Conservation (phyloP, 2,797 vertebrate species). For the Phoxinus dragarum region DNA sequence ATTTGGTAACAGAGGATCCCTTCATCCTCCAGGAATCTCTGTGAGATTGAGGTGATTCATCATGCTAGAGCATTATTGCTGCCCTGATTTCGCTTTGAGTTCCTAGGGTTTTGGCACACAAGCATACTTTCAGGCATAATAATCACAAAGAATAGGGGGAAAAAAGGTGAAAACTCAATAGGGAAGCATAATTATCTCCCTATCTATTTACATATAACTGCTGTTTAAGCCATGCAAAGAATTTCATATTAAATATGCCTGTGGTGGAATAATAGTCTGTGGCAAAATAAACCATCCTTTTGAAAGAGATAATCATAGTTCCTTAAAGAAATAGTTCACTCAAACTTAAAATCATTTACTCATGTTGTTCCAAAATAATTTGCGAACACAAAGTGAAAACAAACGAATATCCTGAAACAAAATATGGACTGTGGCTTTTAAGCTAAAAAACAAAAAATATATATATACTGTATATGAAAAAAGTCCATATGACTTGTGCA, state of each 20-base stretch:
- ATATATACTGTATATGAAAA: neutral
- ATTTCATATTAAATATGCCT: slow-evolving; percentile 42
- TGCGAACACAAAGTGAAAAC: neutral
- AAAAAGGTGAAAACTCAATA: slow-evolving; percentile 48
- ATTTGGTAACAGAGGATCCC: slow-evolving; percentile 75
- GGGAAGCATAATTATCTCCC: slow-evolving; percentile 49
- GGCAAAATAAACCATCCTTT: slow-evolving; percentile 43
- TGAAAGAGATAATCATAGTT: slow-evolving; percentile 69
- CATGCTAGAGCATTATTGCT: slow-evolving; percentile 76
- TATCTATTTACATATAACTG: slow-evolving; percentile 49
- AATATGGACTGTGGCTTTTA: neutral
- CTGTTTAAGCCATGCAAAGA: slow-evolving; percentile 52
- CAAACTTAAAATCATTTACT: neutral
- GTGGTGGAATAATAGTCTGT: slow-evolving; percentile 47
- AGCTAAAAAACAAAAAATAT: neutral
- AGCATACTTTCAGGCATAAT: slow-evolving; percentile 47
- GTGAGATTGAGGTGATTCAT: slow-evolving; percentile 77
- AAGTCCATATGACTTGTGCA: neutral
- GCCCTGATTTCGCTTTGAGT: slow-evolving; percentile 57
- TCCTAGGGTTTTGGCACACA: slow-evolving; percentile 53
- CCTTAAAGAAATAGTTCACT: neutral
- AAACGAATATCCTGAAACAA: neutral
- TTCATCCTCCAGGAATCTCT: slow-evolving; percentile 73
- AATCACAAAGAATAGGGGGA: slow-evolving; percentile 48
- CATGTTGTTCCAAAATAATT: neutral